Conservation (phyloP, 2,113 vertebrate genomes). For the Pelusios castaneus region DNA sequence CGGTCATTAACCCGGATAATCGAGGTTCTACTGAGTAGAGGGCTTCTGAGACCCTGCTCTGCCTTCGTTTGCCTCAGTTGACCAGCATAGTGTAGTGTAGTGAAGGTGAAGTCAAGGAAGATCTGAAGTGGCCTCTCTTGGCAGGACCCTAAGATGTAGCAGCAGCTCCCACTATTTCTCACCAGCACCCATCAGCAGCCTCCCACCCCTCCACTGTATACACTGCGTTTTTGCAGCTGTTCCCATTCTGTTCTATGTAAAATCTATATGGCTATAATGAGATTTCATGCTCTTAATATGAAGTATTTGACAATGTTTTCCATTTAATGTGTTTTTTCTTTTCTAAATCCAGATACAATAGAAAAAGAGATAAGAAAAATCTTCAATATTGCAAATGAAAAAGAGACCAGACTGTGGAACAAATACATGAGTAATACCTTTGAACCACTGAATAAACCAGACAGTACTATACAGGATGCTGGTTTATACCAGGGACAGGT, state of each 20-base stretch:
- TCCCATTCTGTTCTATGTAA: neutral
- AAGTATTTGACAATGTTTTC: slow-evolving; percentile 21
- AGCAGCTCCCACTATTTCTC: neutral
- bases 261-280: neutral
- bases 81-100: neutral
- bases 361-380: slow-evolving; percentile 98
- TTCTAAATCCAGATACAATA: slow-evolving; percentile 87
- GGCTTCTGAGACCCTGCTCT: neutral
- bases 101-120: neutral
- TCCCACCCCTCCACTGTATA: neutral
- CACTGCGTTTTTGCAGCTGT: neutral
- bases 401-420: slow-evolving; percentile 98
- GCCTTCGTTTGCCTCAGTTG: neutral
- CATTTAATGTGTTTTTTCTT: slow-evolving; percentile 48
- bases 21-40: no score
- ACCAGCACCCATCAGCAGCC: neutral
- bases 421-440: slow-evolving; percentile 99
- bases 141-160: neutral
- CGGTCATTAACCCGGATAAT: no score
- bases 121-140: neutral
- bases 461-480: slow-evolving; percentile 98
- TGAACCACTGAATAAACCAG: slow-evolving; percentile 97
- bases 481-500: slow-evolving; percentile 99
- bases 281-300: neutral
- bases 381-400: slow-evolving; percentile 95